Percentiles rank a stretch among this genome's conserved stretches.
phyloP scores from a whole-genome alignment of 2,797 vertebrate species.

The Chiloscyllium punctatum region DNA sequence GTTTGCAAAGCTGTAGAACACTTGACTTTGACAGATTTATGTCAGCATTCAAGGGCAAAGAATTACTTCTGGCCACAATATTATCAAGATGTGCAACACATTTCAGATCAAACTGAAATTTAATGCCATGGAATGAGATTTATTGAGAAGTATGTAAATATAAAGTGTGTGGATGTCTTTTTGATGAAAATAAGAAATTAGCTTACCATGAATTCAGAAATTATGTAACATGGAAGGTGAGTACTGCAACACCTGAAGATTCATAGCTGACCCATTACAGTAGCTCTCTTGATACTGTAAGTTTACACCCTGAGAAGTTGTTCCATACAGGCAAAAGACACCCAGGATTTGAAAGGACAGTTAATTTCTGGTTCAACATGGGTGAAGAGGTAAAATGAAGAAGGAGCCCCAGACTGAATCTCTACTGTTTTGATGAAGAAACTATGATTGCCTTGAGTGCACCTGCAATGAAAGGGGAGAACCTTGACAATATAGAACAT shows the following conservation, averaged over 20 bases:
- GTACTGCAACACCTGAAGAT: background rate
- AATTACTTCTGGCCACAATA: background rate
- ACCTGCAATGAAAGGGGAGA: background rate
- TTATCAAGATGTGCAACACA: background rate
- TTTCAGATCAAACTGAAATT: background rate
- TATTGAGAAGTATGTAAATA: background rate
- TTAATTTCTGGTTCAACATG: background rate
- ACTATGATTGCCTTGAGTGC: background rate
- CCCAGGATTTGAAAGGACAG: background rate
- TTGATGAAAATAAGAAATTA: background rate
- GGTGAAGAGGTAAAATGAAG: no score
- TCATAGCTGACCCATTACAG: background rate
- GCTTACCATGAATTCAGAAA: background rate
- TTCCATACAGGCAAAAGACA: background rate
- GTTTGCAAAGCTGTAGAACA: background rate
- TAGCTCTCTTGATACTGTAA: no score
- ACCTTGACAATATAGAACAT: no score
- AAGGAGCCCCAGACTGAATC: no score
- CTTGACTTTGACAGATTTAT: conserved; percentile 5
- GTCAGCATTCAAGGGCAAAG: background rate
- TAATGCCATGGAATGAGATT: background rate
- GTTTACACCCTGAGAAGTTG: background rate
- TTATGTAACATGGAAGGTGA: background rate
- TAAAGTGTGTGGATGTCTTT: background rate
- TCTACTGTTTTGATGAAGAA: no score